Evolutionary conservation across 2,797 vertebrate genomes (phyloP).

Genomic region (Gastrophryne carolinensis): DNA sequence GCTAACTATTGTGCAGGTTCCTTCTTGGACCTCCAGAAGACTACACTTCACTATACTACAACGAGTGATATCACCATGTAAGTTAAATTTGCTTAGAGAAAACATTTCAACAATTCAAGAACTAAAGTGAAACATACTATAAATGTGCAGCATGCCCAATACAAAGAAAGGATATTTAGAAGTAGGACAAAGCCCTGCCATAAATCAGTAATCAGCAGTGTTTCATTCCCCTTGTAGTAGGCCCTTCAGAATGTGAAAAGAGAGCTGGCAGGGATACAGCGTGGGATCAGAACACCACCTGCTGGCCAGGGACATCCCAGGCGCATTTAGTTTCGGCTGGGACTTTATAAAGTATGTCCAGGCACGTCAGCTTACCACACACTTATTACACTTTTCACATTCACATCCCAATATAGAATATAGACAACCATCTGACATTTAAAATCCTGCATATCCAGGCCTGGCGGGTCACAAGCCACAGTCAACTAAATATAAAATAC

Average conservation of each 20-base stretch:
- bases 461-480: background rate
- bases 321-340: slow-evolving; percentile 12
- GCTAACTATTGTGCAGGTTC: no score
- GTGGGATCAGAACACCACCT: slow-evolving; percentile 9
- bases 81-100: no score
- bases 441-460: background rate
- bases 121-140: no score
- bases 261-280: background rate
- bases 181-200: background rate
- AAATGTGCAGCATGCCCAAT: no score
- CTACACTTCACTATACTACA: no score
- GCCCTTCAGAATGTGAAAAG: background rate
- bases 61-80: no score
- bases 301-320: slow-evolving; percentile 16
- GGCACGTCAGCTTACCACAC: background rate
- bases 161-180: no score
- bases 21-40: no score
- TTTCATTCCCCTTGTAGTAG: background rate
- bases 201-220: background rate
- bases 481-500: no score
- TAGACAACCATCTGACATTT: background rate
- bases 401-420: background rate
- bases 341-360: slow-evolving; percentile 2
- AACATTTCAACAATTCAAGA: no score
- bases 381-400: slow-evolving; percentile 20